Base-by-base conservation (phyloP, 2,888 invertebrate species). In the Emmelina monodactyla region DNA sequence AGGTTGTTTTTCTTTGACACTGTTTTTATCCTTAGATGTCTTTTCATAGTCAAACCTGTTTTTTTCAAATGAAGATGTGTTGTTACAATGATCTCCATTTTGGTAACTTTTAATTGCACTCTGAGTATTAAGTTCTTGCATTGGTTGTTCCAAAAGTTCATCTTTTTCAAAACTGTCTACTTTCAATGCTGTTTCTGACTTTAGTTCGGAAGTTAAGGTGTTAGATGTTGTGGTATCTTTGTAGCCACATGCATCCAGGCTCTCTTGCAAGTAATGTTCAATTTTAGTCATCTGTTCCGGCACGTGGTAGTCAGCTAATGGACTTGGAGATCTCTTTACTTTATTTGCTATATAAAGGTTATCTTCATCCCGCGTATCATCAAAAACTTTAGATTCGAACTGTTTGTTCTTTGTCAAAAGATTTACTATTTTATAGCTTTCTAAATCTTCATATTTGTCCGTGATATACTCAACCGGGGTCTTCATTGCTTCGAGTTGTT, bases 371-470 rank as follows among this genome's bases (percentile, higher is more conserved):
- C 40, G 40, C 7, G 34, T 39, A 2, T 29, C 33, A 14, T 43
- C 39, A 3, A 41, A 31, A 29, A 35, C 41, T 33, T 57, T 47
- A 19, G 46, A 47, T 40, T 62, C 60, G 28, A 58, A 51, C 38
- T 57, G 43, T 35, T 63, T 62, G 41, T 67, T 70, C 46, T 69
- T 73, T 39, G 59, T 62, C 14, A 79, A 37, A 5, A 69, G 68
- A 45, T 62, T 76, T n/a, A 79, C 78, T 36, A 79, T 73, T 58
- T 73, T 78, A 47, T 79, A 79, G 46, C 79, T 79, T 35, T 69
- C 64, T 40, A 79, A 60, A 50, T 76, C 78, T 56, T 69, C 68
- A 44, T 57, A 76, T 37, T 69, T 56, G 39, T 78, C 61, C 45
- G 59, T 68, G 30, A 76, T 51, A 22, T 61, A 66, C 41, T 62